These are phyloP conservation scores for Drosophila nigrodunni DNA, from an alignment of 1,140 invertebrate genomes.

Conservation along the genomic window DNA sequence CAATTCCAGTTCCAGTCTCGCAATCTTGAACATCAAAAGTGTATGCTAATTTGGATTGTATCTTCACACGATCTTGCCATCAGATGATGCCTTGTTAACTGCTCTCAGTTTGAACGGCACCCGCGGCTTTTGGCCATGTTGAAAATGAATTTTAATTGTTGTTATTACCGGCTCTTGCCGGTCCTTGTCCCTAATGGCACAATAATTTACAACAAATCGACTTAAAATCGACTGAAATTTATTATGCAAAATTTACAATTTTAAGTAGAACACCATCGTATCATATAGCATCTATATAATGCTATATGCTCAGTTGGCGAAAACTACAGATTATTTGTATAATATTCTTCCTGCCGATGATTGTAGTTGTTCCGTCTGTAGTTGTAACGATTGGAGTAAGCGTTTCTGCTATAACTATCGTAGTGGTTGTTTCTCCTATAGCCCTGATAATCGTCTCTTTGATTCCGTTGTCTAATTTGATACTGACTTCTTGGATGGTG, in stretches of 20 bases:
- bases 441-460: background rate
- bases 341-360: background rate
- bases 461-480: background rate
- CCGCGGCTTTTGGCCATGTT: conserved; percentile 57
- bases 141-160: conserved; percentile 82
- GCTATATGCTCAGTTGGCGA: too few species aligned
- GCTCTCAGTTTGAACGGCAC: conserved; percentile 44
- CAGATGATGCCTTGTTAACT: conserved; percentile 69
- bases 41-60: conserved; percentile 60
- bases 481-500: background rate
- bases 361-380: background rate
- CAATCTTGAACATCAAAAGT: background rate
- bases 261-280: background rate
- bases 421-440: conserved; percentile 7
- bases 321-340: background rate
- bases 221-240: conserved; percentile 58
- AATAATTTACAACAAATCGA: conserved; percentile 65
- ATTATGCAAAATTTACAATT: conserved; percentile 66
- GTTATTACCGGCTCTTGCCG: conserved; percentile 3
- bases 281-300: background rate
- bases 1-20: background rate
- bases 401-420: conserved; percentile 8
- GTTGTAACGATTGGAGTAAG: background rate
- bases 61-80: conserved; percentile 75
- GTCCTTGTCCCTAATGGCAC: conserved; percentile 38